Base-by-base conservation (phyloP, 2,113 vertebrate genomes). In the Monarcha castaneiventris region DNA sequence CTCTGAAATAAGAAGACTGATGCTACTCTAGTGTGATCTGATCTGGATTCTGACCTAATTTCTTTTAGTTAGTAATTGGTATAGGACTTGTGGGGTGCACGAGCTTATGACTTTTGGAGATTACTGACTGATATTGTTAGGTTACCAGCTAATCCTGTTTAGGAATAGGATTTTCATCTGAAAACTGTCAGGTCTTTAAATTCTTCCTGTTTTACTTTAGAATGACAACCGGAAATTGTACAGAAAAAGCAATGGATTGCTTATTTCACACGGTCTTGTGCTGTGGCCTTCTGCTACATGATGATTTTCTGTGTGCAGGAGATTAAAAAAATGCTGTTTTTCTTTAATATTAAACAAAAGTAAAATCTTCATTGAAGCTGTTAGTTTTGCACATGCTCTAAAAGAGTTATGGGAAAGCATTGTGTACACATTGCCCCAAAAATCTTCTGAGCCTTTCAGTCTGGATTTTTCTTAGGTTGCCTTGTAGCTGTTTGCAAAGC, bases 21-120 rank as follows among this genome's bases (percentile, higher is more conserved):
- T 92, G 71, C 44, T 83, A 25, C 77, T 92, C 52, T 56, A 35
- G 43, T 92, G 84, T 84, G 49, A 82, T 92, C 81, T 93, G 80
- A 91, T 93, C 96, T 86, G 75, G 26, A 83, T 92, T 95, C 89
- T 94, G 90, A 96, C 92, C 94, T 93, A 61, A 85, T 94, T 94
- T 94, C 56, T 91, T 85, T 84, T 77, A 74, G 91, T 84, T 91
- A 93, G 46, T 51, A 46, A 84, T 89, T 94, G 61, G 69, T 92
- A 16, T 91, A 80, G 75, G 69, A 91, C 88, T 91, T 59, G n/a
- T 78, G 78, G 89, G 76, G 78, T 93, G 61, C 61, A 16, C 11
- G 23, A 83, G 39, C 32, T 97, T 84, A 35, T 48, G 90, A 93
- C 77, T 97, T 96, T 75, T 77, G 85, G 71, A 91, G 84, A 90